These are phyloP conservation scores for Polyploca ridens DNA, from an alignment of 2,888 invertebrate genomes.

Conservation along the genomic window DNA sequence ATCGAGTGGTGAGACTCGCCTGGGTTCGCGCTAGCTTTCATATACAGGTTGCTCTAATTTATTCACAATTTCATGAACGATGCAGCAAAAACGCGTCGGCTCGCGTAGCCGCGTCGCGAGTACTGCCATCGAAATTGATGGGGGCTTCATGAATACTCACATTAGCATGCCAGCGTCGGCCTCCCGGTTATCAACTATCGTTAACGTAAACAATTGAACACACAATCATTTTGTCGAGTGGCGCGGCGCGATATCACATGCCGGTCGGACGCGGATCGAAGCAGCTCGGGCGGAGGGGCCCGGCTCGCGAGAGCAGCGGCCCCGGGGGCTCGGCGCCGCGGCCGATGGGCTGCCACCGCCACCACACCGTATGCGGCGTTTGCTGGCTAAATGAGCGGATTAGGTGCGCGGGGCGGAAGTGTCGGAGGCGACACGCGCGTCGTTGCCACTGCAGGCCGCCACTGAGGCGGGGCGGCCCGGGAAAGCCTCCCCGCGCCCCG, in stretches of 20 bases:
- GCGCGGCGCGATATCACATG: constrained; percentile 69
- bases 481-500: constrained; percentile 66
- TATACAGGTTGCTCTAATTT: constrained; percentile 28
- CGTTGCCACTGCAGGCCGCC: constrained; percentile 82
- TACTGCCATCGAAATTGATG: constrained; percentile 32
- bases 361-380: constrained; percentile 78
- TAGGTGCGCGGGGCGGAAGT: constrained; percentile 80
- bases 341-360: constrained; percentile 60
- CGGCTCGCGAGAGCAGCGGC: constrained; percentile 70
- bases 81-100: constrained; percentile 5
- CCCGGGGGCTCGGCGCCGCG: constrained; percentile 69
- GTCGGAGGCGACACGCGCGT: constrained; percentile 82
- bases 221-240: constrained; percentile 70
- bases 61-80: constrained; percentile 29
- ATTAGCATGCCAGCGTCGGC: constrained; percentile 83
- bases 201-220: constrained; percentile 79
- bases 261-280: constrained; percentile 63
- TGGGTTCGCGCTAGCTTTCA: background rate
- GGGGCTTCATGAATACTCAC: constrained; percentile 67
- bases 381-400: constrained; percentile 78
- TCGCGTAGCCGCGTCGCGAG: constrained; percentile 22
- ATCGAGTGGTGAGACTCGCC: background rate
- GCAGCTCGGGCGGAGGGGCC: constrained; percentile 66
- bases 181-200: constrained; percentile 78
- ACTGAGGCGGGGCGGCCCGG: constrained; percentile 83